Evolutionary conservation across 2,113 vertebrate genomes (phyloP).

Genomic region (Nyctibius bracteatus): DNA sequence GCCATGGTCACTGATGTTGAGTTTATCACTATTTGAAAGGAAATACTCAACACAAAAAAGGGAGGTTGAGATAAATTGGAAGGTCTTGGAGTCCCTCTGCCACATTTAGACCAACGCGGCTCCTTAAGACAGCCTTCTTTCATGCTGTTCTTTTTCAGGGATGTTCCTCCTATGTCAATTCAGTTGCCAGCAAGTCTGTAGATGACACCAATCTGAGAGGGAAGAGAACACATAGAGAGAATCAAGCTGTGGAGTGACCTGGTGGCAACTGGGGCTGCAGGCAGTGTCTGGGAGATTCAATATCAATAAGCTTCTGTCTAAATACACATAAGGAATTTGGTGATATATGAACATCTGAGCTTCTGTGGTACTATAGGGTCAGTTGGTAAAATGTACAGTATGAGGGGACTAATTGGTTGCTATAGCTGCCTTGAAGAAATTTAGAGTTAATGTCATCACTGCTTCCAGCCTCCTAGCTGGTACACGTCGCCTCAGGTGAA

Average conservation of each 20-base stretch:
- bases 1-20: accelerated
- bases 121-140: neutral
- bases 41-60: neutral
- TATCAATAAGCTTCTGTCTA: neutral
- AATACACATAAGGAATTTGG: neutral
- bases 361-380: neutral
- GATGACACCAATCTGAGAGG: neutral
- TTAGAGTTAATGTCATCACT: neutral
- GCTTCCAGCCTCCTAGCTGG: neutral
- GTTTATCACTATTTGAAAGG: neutral
- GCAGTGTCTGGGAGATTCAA: neutral
- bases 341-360: neutral
- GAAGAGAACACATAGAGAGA: neutral
- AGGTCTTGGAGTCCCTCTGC: neutral
- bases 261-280: neutral
- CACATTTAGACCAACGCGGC: neutral
- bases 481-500: neutral
- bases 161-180: neutral
- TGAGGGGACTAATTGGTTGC: neutral
- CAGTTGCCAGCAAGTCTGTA: neutral
- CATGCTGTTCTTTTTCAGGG: neutral
- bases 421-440: neutral
- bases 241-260: neutral
- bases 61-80: neutral
- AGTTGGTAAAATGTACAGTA: neutral